Evolutionary conservation across 2,797 vertebrate genomes (phyloP).

Genomic region (Pyrocephalus nanus): DNA sequence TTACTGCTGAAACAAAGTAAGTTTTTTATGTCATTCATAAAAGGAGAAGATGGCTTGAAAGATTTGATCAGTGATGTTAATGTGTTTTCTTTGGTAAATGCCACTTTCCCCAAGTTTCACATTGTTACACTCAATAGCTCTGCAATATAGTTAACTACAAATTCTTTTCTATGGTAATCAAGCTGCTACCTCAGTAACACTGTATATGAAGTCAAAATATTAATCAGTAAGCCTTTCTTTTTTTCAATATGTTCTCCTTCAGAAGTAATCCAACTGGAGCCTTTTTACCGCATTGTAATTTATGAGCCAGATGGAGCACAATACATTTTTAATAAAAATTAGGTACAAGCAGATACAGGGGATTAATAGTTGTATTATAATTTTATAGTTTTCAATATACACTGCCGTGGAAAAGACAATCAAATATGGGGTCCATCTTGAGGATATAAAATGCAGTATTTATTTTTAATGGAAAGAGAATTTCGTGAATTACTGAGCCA

Average conservation of each 20-base stretch:
- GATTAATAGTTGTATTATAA: slow-evolving; percentile 80
- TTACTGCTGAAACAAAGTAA: slow-evolving; percentile 34
- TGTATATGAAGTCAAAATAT: slow-evolving; percentile 56
- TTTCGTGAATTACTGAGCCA: slow-evolving; percentile 72
- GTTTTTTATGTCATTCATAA: slow-evolving; percentile 43
- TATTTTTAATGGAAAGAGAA: slow-evolving; percentile 82
- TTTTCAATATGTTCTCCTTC: slow-evolving; percentile 45
- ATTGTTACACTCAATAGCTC: neutral
- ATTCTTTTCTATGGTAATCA: slow-evolving; percentile 36
- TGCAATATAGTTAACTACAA: slow-evolving; percentile 29
- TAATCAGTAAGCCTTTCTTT: slow-evolving; percentile 46
- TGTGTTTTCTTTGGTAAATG: slow-evolving; percentile 20
- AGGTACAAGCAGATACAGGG: slow-evolving; percentile 78
- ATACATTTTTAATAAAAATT: slow-evolving; percentile 80
- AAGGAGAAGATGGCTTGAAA: slow-evolving; percentile 14
- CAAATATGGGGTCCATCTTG: slow-evolving; percentile 67
- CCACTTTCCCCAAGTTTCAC: neutral
- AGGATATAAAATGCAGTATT: slow-evolving; percentile 77
- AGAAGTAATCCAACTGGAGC: slow-evolving; percentile 47
- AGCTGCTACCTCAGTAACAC: slow-evolving; percentile 33
- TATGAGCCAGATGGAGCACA: slow-evolving; percentile 68
- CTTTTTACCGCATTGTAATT: slow-evolving; percentile 53
- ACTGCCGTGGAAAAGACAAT: slow-evolving; percentile 65
- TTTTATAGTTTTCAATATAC: slow-evolving; percentile 78
- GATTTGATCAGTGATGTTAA: slow-evolving; percentile 16